phyloP scores from a whole-genome alignment of 1,140 invertebrate genomes.

The Teleogryllus occipitalis region DNA sequence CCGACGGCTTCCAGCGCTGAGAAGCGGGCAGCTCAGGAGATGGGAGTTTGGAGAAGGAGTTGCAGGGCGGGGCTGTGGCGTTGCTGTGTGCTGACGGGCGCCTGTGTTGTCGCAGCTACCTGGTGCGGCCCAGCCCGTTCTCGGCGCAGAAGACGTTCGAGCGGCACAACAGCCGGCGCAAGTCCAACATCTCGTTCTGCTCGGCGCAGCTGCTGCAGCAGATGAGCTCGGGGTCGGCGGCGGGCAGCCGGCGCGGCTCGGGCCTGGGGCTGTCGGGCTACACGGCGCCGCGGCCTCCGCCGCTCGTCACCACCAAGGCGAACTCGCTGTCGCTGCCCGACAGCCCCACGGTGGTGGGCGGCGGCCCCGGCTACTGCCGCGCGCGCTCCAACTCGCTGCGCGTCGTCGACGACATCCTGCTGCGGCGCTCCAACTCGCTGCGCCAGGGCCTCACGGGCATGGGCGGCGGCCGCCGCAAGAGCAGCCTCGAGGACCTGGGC shows the following conservation, averaged over 20 bases:
- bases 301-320: conserved; percentile 70
- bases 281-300: conserved; percentile 54
- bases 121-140: conserved; percentile 83
- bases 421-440: conserved; percentile 73
- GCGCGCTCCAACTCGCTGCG: conserved; percentile 51
- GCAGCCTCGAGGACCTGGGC: conserved; percentile 77
- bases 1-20: no score
- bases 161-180: conserved; percentile 78
- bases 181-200: conserved; percentile 84
- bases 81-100: neutral
- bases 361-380: conserved; percentile 35
- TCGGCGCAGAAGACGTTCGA: conserved; percentile 91
- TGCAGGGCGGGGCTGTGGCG: no score
- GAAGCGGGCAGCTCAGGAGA: no score
- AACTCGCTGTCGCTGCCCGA: conserved; percentile 81
- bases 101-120: conserved; percentile 47
- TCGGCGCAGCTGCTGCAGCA: conserved; percentile 56
- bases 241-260: conserved; percentile 40
- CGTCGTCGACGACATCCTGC: conserved; percentile 11
- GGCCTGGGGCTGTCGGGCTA: conserved; percentile 48
- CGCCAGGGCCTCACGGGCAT: conserved; percentile 58
- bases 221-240: conserved; percentile 50
- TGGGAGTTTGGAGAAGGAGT: no score
- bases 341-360: conserved; percentile 59
- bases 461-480: conserved; percentile 54